Conservation (phyloP, 2,888 invertebrate species). For the Scaptomyza flava region DNA sequence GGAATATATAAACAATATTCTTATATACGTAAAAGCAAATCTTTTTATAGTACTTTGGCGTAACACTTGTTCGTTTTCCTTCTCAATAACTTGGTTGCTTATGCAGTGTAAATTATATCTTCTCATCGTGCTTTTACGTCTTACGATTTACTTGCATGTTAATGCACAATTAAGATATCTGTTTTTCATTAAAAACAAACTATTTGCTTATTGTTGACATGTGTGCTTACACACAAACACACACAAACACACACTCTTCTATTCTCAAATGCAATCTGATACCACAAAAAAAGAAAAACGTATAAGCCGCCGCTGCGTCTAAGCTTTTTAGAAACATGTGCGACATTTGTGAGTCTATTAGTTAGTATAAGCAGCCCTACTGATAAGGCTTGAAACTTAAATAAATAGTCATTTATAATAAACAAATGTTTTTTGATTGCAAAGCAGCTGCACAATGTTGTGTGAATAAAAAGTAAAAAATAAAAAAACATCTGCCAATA, state of each 20-base stretch:
- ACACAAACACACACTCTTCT: conserved; percentile 6
- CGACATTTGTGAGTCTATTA: conserved; percentile 1
- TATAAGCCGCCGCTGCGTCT: conserved; percentile 18
- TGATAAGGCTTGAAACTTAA: conserved; percentile 8
- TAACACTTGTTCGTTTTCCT: neutral
- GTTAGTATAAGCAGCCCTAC: neutral
- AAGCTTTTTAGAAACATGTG: conserved; percentile 7
- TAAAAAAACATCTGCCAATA: neutral
- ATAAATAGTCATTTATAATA: neutral
- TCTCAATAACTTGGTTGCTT: conserved; percentile 3
- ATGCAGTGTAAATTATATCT: conserved; percentile 7
- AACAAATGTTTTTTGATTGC: neutral
- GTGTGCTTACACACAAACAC: conserved; percentile 11
- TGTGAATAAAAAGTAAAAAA: neutral
- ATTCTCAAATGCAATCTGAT: conserved; percentile 22
- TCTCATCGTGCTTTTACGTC: neutral
- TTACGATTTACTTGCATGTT: neutral
- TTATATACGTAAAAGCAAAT: neutral
- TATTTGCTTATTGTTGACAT: conserved; percentile 22
- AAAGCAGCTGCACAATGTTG: conserved; percentile 18
- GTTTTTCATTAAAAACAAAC: conserved; percentile 30
- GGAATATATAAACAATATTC: neutral
- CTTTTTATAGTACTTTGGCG: neutral
- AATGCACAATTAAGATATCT: conserved; percentile 6
- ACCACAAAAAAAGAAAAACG: conserved; percentile 26